phyloP scores from a whole-genome alignment of 2,888 invertebrate species.

The Euzophera pinguis region DNA sequence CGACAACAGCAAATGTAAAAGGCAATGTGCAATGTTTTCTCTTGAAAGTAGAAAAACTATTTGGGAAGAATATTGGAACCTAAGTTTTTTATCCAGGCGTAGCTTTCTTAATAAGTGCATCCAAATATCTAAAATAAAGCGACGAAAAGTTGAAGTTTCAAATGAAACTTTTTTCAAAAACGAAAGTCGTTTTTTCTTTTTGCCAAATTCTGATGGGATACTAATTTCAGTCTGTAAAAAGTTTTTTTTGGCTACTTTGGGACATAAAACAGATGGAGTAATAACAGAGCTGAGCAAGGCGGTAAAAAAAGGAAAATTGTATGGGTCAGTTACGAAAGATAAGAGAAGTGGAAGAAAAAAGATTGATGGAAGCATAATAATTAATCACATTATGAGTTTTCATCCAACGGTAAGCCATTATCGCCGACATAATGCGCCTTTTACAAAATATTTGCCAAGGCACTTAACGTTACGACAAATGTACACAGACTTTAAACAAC shows the following conservation, averaged over 20 bases:
- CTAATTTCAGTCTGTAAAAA: background rate
- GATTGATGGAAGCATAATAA: background rate
- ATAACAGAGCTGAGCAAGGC: constrained; percentile 13
- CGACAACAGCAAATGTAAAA: background rate
- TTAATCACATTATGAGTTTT: background rate
- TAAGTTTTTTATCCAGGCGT: background rate
- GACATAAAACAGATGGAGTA: constrained; percentile 12
- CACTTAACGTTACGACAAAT: constrained; percentile 11
- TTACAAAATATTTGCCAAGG: constrained; percentile 17
- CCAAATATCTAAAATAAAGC: background rate
- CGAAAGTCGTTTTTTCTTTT: background rate
- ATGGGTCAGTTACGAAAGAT: background rate
- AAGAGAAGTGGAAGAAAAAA: background rate
- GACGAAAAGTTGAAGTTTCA: background rate
- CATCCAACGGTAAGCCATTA: constrained; percentile 12
- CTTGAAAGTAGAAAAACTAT: background rate
- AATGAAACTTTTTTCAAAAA: background rate
- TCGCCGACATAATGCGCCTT: constrained; percentile 18
- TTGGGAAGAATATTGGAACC: background rate
- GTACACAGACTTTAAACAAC: background rate
- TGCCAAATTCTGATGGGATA: background rate
- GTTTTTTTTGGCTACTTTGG: constrained; percentile 5
- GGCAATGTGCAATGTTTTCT: background rate
- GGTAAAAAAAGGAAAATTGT: constrained; percentile 13
- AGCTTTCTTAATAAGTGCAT: background rate